phyloP scores from a whole-genome alignment of 2,797 vertebrate genomes.

The Helicolenus hilgendorfi region DNA sequence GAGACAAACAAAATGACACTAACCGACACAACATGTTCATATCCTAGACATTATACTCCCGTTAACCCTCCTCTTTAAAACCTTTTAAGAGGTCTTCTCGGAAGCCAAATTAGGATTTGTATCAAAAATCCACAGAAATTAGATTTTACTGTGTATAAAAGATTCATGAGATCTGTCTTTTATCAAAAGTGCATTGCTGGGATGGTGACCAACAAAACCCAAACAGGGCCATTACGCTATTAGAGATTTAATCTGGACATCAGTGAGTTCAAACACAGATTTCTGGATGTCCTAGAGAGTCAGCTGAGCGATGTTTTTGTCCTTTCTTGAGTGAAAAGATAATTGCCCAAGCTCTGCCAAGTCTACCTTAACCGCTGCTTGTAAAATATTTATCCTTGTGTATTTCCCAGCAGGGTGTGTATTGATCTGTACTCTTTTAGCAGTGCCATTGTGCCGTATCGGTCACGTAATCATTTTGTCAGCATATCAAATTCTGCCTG shows the following conservation, averaged over 20 bases:
- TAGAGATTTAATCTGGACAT: conserved; percentile 29
- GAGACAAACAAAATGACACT: not conserved
- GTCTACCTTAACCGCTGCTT: conserved; percentile 22
- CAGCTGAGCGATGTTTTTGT: not conserved
- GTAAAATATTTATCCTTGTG: conserved; percentile 46
- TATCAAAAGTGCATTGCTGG: conserved; percentile 1
- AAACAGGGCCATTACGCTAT: conserved; percentile 34
- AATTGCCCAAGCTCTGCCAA: conserved; percentile 1
- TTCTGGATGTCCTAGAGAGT: conserved; percentile 11
- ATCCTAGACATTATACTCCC: not conserved
- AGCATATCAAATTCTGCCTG: conserved; percentile 77
- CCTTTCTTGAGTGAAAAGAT: conserved; percentile 18
- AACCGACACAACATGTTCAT: not conserved
- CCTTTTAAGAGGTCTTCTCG: conserved; percentile 3
- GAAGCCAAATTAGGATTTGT: conserved; percentile 9
- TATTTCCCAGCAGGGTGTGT: conserved; percentile 39
- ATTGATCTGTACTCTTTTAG: conserved; percentile 69
- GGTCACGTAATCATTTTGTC: conserved; percentile 62
- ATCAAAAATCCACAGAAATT: conserved; percentile 6
- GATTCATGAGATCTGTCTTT: conserved; percentile 3
- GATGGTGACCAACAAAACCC: not conserved
- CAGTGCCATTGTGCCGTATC: conserved; percentile 19
- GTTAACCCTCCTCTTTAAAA: not conserved
- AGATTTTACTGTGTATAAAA: not conserved
- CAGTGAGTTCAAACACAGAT: conserved; percentile 34